Percentiles rank a stretch among this genome's conserved stretches.
Evolutionary conservation across 2,113 vertebrate genomes (phyloP).

Genomic region (Lophotis ruficrista): DNA sequence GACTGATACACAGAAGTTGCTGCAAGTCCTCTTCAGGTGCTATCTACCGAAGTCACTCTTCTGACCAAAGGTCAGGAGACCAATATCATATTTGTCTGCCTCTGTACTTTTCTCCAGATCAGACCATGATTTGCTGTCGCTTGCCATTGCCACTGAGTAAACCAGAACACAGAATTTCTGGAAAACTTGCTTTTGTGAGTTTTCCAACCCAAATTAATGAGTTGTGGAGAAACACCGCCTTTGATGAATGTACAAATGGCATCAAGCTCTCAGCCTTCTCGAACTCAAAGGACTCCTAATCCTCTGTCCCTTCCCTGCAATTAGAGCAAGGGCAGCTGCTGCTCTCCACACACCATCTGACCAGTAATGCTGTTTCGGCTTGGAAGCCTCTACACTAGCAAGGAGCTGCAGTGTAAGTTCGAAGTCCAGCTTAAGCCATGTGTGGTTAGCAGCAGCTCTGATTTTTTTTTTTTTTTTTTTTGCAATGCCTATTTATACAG

Average conservation of each 20-base stretch:
- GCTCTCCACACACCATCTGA: background rate
- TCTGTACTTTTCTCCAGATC: background rate
- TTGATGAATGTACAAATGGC: conserved; percentile 29
- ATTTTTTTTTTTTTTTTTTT: background rate
- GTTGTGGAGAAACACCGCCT: conserved; percentile 1
- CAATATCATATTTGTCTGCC: background rate
- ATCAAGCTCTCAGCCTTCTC: background rate
- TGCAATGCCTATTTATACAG: background rate
- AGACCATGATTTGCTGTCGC: background rate
- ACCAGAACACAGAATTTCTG: conserved; percentile 20
- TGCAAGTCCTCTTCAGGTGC: background rate
- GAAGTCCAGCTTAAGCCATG: background rate
- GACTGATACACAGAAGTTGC: background rate
- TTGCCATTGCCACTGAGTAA: background rate
- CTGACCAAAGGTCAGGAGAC: background rate
- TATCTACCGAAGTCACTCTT: background rate
- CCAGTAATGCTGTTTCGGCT: conserved; percentile 11
- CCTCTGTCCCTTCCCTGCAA: conserved; percentile 46
- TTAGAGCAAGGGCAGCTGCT: conserved; percentile 30
- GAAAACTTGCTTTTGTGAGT: conserved; percentile 37
- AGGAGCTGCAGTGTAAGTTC: background rate
- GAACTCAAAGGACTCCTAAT: conserved; percentile 50
- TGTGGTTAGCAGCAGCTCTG: background rate
- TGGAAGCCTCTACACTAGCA: background rate
- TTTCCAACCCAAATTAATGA: conserved; percentile 53